Evolutionary conservation across 1,140 invertebrate species (phyloP).

Genomic region (Apolygus lucorum): DNA sequence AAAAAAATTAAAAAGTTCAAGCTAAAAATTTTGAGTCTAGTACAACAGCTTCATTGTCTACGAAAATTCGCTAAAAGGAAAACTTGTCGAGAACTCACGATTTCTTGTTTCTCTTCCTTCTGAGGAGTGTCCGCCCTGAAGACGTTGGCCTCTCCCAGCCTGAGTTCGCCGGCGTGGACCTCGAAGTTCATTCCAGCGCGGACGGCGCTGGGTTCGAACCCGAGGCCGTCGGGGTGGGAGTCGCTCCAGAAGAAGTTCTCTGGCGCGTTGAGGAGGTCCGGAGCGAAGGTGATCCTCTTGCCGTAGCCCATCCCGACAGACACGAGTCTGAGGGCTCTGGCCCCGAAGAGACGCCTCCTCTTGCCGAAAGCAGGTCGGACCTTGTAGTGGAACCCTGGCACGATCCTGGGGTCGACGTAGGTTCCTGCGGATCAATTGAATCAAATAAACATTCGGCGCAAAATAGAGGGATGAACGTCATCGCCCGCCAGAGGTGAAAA

Average conservation of each 20-base stretch:
- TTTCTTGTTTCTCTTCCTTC: slow-evolving; percentile 49
- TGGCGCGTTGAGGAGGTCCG: slow-evolving; percentile 51
- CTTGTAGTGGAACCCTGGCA: slow-evolving; percentile 62
- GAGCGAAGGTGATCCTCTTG: slow-evolving; percentile 62
- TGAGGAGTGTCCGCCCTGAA: slow-evolving; percentile 54
- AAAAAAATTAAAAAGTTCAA: too few relatives aligned
- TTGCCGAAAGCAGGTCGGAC: slow-evolving; percentile 53
- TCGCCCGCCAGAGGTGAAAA: too few relatives aligned
- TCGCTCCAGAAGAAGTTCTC: slow-evolving; percentile 72
- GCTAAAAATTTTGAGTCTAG: too few relatives aligned
- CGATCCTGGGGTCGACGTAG: slow-evolving; percentile 60
- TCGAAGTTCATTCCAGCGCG: slow-evolving; percentile 54
- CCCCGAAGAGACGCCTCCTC: slow-evolving; percentile 51
- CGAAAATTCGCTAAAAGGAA: neutral
- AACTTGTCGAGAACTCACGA: slow-evolving; percentile 39
- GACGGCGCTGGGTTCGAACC: slow-evolving; percentile 57
- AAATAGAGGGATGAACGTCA: too few relatives aligned
- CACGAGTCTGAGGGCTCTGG: slow-evolving; percentile 50
- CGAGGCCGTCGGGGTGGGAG: slow-evolving; percentile 59
- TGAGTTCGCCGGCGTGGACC: slow-evolving; percentile 48
- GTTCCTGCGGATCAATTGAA: too few relatives aligned
- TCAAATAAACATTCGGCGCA: too few relatives aligned
- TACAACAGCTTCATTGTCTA: too few relatives aligned
- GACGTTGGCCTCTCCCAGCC: slow-evolving; percentile 51
- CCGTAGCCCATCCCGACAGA: slow-evolving; percentile 68